Conservation (phyloP, 2,113 vertebrate genomes). For the Naja naja region DNA sequence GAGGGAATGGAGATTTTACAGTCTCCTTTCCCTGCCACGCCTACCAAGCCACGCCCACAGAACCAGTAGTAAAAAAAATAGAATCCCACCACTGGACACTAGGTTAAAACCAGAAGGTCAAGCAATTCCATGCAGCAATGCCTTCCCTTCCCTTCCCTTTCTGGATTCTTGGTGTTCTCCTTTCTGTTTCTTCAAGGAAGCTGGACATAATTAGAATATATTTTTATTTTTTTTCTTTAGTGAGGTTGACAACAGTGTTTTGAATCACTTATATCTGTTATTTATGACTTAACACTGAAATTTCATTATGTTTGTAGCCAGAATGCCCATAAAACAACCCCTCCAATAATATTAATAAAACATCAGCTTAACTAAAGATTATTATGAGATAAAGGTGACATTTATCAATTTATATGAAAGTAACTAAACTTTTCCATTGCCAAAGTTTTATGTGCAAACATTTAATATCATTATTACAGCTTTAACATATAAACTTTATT, state of each 20-base stretch:
- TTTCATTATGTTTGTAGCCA: background rate
- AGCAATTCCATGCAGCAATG: background rate
- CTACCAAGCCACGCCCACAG: too few relatives aligned
- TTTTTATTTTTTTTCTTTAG: background rate
- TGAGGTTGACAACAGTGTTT: background rate
- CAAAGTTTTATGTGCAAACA: background rate
- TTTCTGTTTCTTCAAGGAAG: background rate
- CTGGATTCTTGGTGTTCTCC: background rate
- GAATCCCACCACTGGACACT: too few relatives aligned
- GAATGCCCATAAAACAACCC: background rate
- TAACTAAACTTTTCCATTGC: background rate
- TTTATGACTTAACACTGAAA: slow-evolving; percentile 1
- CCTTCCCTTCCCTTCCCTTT: background rate
- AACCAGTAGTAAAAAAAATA: too few relatives aligned
- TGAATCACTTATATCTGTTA: background rate
- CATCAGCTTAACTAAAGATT: background rate
- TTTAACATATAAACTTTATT: background rate
- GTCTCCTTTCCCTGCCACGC: too few relatives aligned
- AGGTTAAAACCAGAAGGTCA: background rate
- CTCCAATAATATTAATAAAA: background rate
- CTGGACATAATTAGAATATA: background rate
- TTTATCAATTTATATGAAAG: slow-evolving; percentile 1
- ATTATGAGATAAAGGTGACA: background rate
- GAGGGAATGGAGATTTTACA: too few relatives aligned
- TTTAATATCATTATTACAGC: background rate